Base-by-base conservation (phyloP, 1,140 invertebrate genomes). In the Bombus confusus region DNA sequence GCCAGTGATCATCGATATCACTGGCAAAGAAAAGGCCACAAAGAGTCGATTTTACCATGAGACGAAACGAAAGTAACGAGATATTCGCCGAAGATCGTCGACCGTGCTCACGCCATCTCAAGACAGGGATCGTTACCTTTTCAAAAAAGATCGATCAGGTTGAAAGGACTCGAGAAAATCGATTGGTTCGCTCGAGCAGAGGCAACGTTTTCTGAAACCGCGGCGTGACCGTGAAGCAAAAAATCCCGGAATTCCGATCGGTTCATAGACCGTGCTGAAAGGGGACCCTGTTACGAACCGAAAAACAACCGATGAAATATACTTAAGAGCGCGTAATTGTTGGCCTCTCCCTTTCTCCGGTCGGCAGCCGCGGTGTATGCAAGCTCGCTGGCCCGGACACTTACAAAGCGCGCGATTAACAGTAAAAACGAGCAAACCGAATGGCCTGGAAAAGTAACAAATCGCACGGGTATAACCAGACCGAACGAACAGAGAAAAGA, bases 361-460 rank as follows among this genome's bases (percentile, higher is more conserved):
- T 22, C 6, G 43, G 22, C 9, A 13, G 25, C 28, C 18, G 37
- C 69, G 47, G 43, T 37, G 59, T 39, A 64, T 72, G 62, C 62
- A 62, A 78, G 10, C 52, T 39, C 28, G 13, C 41, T n/a, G 3
- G 3, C 28, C 31, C 22, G 72, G 81, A 77, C 72, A 87, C 64
- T 87, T 80, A 87, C 64, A 85, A 77, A 87, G 59, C 71, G 64
- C 28, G 37, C 80, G 71, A 87, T 88, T 88, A 88, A 88, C 57
- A 41, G 18, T 52, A 85, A 87, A 80, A 88, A 80, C 64, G 72
- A 37, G 31, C 76, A 78, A 57, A 64, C 62, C 47, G 28, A n/a
- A 37, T 43, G 59, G 28, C 43, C 39, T 3, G n/a, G 62, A 68
- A 37, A 18, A 76, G 64, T 80, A 87, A 83, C 64, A 75, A 75